A percentile compares a stretch with the other conserved stretches of the same genome.
Evolutionary conservation across 2,113 vertebrate genomes (phyloP).

Genomic region (Uria aalge): DNA sequence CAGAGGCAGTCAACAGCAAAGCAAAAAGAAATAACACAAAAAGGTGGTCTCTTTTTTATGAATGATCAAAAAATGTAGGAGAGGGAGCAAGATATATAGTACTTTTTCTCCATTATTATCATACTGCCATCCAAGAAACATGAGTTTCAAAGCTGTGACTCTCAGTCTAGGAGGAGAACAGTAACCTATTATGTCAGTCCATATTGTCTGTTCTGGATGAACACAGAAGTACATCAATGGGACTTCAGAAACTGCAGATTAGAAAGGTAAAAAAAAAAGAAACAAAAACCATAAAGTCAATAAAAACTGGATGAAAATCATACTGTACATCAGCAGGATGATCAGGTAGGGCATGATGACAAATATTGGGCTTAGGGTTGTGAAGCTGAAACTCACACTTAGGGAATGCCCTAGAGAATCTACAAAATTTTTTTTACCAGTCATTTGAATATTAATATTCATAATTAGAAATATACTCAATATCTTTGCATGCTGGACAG

Average conservation of each 20-base stretch:
- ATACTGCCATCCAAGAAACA: neutral
- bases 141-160: neutral
- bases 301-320: neutral
- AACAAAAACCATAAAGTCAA: neutral
- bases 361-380: rapidly evolving
- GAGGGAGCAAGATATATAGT: neutral
- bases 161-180: neutral
- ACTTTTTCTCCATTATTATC: neutral
- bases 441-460: neutral
- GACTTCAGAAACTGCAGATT: neutral
- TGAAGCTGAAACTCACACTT: neutral
- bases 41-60: neutral
- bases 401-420: neutral
- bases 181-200: neutral
- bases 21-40: neutral
- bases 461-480: neutral
- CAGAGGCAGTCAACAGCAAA: neutral
- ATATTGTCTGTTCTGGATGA: neutral
- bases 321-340: neutral
- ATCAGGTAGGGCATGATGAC: neutral
- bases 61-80: neutral
- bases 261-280: neutral
- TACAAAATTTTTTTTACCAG: neutral
- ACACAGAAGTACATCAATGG: neutral
- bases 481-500: neutral